These are phyloP conservation scores for Malurus cyaneus DNA, from an alignment of 2,113 vertebrate genomes.

Conservation along the genomic window DNA sequence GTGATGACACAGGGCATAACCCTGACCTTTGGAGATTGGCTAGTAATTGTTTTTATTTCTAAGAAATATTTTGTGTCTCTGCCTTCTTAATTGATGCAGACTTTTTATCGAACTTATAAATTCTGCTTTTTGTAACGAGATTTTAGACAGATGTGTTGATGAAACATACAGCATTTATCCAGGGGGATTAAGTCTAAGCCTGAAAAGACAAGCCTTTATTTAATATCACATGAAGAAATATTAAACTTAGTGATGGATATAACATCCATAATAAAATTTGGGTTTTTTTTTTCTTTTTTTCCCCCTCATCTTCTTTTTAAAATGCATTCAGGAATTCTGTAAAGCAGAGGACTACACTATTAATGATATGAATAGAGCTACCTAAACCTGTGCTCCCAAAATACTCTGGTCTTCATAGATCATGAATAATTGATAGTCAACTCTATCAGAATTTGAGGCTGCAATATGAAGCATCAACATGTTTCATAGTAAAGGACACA, in stretches of 20 bases:
- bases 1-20: not conserved
- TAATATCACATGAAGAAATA: not conserved
- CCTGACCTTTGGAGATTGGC: not conserved
- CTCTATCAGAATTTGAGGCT: not conserved
- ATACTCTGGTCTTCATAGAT: not conserved
- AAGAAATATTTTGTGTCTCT: not conserved
- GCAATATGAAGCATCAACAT: not conserved
- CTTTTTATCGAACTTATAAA: not conserved
- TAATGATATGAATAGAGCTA: not conserved
- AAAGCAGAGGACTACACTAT: not conserved
- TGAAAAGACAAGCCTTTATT: not conserved
- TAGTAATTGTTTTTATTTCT: not conserved
- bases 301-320: not conserved
- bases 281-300: fast-evolving
- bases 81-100: not conserved
- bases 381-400: not conserved
- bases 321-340: not conserved
- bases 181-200: not conserved
- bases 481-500: not conserved
- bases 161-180: not conserved
- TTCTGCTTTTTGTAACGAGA: not conserved
- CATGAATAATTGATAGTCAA: not conserved
- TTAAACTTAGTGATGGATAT: not conserved
- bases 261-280: not conserved
- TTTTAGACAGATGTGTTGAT: not conserved